Evolutionary conservation across 30 jellyfish, hydroid and myxozoan genomes (phyloP).

Genomic region (Pelagia noctiluca): DNA sequence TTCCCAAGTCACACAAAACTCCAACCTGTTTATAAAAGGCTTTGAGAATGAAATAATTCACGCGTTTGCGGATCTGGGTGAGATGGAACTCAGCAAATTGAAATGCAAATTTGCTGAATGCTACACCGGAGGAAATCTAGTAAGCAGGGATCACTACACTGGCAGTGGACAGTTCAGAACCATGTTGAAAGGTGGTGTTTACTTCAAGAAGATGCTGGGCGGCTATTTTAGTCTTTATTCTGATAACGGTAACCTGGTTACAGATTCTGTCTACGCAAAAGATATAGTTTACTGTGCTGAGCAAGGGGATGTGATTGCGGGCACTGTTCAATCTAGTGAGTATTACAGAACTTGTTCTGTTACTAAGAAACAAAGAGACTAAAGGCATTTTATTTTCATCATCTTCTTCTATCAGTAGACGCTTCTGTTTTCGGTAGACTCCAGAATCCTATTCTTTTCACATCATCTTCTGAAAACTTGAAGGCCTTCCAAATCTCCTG

Average conservation of each 20-base stretch:
- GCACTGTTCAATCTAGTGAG: slow-evolving; percentile 59
- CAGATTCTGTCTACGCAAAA: slow-evolving; percentile 58
- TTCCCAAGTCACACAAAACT: slow-evolving; percentile 48
- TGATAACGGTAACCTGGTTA: slow-evolving; percentile 42
- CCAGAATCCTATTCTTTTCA: too few relatives aligned
- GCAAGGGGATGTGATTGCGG: slow-evolving; percentile 66
- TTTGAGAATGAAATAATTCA: slow-evolving; percentile 44
- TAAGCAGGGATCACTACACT: slow-evolving; percentile 31
- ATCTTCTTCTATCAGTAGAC: too few relatives aligned
- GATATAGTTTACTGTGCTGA: slow-evolving; percentile 56
- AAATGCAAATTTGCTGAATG: slow-evolving; percentile 37
- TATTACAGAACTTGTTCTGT: too few relatives aligned
- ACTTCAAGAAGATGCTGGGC: slow-evolving; percentile 61
- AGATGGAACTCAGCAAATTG: slow-evolving; percentile 56
- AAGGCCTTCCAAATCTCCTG: too few relatives aligned
- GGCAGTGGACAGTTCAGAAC: slow-evolving; percentile 70
- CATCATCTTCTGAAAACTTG: too few relatives aligned
- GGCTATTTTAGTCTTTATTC: slow-evolving; percentile 32
- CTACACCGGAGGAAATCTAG: slow-evolving; percentile 58
- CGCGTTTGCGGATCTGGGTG: slow-evolving; percentile 62
- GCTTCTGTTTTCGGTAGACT: too few relatives aligned
- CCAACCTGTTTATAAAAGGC: slow-evolving; percentile 45
- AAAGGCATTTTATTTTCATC: too few relatives aligned
- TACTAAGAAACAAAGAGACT: too few relatives aligned
- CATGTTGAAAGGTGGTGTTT: slow-evolving; percentile 43